These are phyloP conservation scores for Tenualosa thibaudeaui DNA, from an alignment of 2,797 vertebrate species.

Conservation along the genomic window DNA sequence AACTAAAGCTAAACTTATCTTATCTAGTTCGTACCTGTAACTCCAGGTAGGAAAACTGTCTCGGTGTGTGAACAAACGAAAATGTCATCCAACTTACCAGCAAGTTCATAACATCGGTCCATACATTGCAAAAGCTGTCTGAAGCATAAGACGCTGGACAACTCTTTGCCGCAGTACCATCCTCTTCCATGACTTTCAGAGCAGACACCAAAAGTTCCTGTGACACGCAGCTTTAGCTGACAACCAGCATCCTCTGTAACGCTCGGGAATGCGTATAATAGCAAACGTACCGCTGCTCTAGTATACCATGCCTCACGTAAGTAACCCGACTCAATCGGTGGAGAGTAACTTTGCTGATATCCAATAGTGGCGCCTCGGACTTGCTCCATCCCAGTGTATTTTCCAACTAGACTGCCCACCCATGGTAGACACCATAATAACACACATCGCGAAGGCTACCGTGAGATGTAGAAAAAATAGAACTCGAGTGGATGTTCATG, in stretches of 20 bases:
- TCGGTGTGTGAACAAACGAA: background rate
- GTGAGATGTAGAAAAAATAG: background rate
- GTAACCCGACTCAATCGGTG: background rate
- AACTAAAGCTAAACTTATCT: background rate
- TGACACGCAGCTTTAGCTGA: background rate
- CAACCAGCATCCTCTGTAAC: background rate
- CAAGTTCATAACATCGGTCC: slow-evolving; percentile 82
- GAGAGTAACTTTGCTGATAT: too few species aligned
- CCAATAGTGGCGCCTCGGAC: background rate
- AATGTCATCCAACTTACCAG: slow-evolving; percentile 73
- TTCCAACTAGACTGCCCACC: background rate
- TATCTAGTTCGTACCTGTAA: background rate
- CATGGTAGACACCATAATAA: slow-evolving; percentile 22
- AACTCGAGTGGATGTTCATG: too few species aligned
- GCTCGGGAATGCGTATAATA: background rate
- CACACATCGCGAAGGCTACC: background rate
- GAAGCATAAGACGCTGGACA: slow-evolving; percentile 53
- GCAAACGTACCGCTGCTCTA: background rate
- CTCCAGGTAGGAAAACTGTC: background rate
- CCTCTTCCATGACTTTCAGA: slow-evolving; percentile 57
- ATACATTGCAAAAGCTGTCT: slow-evolving; percentile 75
- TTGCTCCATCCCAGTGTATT: slow-evolving; percentile 8
- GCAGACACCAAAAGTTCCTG: background rate
- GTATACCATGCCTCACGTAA: background rate
- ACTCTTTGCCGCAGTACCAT: slow-evolving; percentile 4